A percentile compares a stretch with the other conserved stretches of the same genome.
phyloP scores from a whole-genome alignment of 2,113 vertebrate genomes.

The Penelope pileata region DNA sequence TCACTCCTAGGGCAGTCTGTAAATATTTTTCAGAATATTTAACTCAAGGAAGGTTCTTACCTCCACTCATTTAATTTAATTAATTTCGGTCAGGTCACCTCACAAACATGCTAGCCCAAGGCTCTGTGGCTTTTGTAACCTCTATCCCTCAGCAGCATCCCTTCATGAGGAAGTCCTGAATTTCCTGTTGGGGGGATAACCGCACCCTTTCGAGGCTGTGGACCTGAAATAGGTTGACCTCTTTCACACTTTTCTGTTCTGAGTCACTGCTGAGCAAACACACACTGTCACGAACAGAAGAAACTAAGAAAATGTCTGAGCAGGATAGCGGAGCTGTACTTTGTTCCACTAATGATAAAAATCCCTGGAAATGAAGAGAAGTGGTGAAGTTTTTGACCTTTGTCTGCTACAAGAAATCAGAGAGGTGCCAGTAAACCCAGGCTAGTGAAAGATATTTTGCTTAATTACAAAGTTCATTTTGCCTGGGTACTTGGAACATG shows the following conservation, averaged over 20 bases:
- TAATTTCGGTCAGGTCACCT: not conserved
- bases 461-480: not conserved
- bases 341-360: not conserved
- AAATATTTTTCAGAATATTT: not conserved
- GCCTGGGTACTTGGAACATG: not conserved
- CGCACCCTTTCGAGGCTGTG: not conserved
- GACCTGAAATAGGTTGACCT: not conserved
- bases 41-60: not conserved
- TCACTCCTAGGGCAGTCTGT: not conserved
- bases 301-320: not conserved
- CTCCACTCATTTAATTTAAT: not conserved
- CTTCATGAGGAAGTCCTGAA: not conserved
- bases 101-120: accelerated
- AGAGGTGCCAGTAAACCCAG: not conserved
- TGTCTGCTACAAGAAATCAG: not conserved
- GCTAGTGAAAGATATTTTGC: not conserved
- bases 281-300: not conserved
- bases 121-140: not conserved
- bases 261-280: conserved; percentile 18
- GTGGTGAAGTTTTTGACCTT: not conserved
- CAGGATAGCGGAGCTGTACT: not conserved
- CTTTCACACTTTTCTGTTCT: not conserved
- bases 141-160: not conserved
- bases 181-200: conserved; percentile 28
- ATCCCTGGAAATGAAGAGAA: not conserved